Evolutionary conservation across 2,888 invertebrate genomes (phyloP).

Genomic region (Noctua pronuba): DNA sequence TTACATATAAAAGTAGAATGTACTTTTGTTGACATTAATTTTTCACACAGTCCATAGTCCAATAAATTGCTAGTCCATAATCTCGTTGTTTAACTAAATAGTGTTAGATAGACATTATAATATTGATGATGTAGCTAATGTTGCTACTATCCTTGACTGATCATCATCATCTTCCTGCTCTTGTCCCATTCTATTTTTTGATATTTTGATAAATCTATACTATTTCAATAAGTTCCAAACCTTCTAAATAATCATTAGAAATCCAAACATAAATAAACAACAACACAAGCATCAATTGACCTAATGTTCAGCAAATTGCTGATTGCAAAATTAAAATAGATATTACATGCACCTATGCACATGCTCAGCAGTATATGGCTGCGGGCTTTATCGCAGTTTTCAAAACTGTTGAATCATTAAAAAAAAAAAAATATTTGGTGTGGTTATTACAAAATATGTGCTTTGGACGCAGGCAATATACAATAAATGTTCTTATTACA

Average conservation of each 20-base stretch:
- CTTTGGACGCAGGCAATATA: background rate
- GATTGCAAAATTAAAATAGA: background rate
- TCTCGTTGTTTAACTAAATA: background rate
- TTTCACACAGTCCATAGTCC: constrained; percentile 45
- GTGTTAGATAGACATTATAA: constrained; percentile 3
- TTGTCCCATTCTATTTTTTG: too few relatives aligned
- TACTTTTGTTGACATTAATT: constrained; percentile 17
- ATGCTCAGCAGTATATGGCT: background rate
- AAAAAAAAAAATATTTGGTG: background rate
- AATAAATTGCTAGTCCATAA: constrained; percentile 17
- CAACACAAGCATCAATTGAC: background rate
- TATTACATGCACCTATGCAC: background rate
- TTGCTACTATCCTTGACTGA: background rate
- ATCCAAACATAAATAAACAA: background rate
- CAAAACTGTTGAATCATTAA: background rate
- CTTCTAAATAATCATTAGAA: background rate
- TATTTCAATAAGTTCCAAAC: background rate
- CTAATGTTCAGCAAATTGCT: background rate
- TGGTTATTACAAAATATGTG: background rate
- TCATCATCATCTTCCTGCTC: too few relatives aligned
- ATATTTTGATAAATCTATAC: background rate
- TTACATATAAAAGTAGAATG: constrained; percentile 1
- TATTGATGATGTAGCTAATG: background rate
- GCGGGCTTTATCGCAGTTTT: background rate
- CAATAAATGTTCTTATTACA: background rate